A percentile compares a stretch with the other conserved stretches of the same genome.
These are phyloP conservation scores for Delichon dasypus DNA, from an alignment of 2,797 vertebrate species.

Conservation along the genomic window DNA sequence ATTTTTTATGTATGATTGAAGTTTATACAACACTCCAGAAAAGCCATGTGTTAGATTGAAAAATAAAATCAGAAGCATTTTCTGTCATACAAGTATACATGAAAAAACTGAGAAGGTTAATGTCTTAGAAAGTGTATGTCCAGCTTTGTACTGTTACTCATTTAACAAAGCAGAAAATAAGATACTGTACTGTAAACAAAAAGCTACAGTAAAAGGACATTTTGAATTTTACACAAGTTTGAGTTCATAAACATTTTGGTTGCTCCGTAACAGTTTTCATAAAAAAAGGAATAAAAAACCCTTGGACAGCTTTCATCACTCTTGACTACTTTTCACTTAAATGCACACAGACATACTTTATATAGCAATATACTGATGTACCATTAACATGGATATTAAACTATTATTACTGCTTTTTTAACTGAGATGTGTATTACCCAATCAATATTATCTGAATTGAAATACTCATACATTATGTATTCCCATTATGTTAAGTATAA, in stretches of 20 bases:
- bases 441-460: slow-evolving; percentile 75
- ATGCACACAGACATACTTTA: slow-evolving; percentile 80
- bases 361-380: slow-evolving; percentile 80
- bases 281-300: slow-evolving; percentile 83
- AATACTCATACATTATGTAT: slow-evolving; percentile 78
- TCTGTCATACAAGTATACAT: slow-evolving; percentile 77
- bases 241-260: slow-evolving; percentile 81
- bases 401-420: slow-evolving; percentile 75
- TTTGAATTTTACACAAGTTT: slow-evolving; percentile 82
- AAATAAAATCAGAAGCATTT: slow-evolving; percentile 82
- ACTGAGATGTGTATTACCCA: slow-evolving; percentile 76
- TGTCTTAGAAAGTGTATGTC: slow-evolving; percentile 79
- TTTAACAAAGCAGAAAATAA: slow-evolving; percentile 80
- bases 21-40: slow-evolving; percentile 80
- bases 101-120: slow-evolving; percentile 75
- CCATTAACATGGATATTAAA: slow-evolving; percentile 79
- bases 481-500: slow-evolving; percentile 79
- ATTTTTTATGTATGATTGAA: slow-evolving; percentile 79
- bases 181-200: slow-evolving; percentile 78
- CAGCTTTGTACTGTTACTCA: slow-evolving; percentile 74
- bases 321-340: slow-evolving; percentile 79
- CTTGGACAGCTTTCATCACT: slow-evolving; percentile 80
- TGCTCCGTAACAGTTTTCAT: slow-evolving; percentile 79
- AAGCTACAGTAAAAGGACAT: slow-evolving; percentile 79
- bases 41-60: slow-evolving; percentile 80